These are phyloP conservation scores for Pachyrhynchus sulphureomaculatus DNA, from an alignment of 1,140 invertebrate genomes.

Conservation along the genomic window DNA sequence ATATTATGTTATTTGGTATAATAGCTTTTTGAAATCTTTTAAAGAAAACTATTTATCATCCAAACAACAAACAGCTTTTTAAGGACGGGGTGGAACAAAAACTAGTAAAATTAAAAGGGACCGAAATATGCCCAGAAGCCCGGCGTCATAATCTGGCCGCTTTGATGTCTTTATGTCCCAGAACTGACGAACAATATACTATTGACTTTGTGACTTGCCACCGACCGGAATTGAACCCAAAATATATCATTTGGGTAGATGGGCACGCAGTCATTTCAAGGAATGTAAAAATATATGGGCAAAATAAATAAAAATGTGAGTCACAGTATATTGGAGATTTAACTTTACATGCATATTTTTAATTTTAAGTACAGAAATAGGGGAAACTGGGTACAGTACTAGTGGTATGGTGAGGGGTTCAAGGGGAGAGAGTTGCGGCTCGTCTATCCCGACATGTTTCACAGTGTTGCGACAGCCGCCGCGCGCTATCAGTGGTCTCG, in stretches of 20 bases:
- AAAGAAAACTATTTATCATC: slow-evolving; percentile 26
- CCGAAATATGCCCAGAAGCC: slow-evolving; percentile 25
- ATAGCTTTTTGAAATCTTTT: slow-evolving; percentile 21
- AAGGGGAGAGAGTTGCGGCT: no score
- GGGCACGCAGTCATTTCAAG: not conserved
- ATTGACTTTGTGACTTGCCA: slow-evolving; percentile 26
- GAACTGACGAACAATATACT: slow-evolving; percentile 17
- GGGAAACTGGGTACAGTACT: no score
- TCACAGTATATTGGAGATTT: no score
- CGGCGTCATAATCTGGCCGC: slow-evolving; percentile 18
- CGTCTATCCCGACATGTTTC: no score
- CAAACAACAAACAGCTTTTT: slow-evolving; percentile 17
- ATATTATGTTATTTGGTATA: slow-evolving; percentile 29
- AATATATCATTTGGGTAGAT: slow-evolving; percentile 21
- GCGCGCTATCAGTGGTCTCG: no score
- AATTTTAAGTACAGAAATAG: no score
- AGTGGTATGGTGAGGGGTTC: no score
- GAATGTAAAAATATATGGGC: slow-evolving; percentile 21
- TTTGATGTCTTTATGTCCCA: slow-evolving; percentile 21
- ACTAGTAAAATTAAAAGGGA: slow-evolving; percentile 8
- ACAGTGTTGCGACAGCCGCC: no score
- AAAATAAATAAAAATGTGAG: no score
- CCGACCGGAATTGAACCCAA: slow-evolving; percentile 24
- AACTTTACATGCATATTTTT: no score
- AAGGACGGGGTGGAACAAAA: slow-evolving; percentile 26